These are phyloP conservation scores for Drosophila planitibia DNA, from an alignment of 2,888 invertebrate genomes.

Conservation along the genomic window DNA sequence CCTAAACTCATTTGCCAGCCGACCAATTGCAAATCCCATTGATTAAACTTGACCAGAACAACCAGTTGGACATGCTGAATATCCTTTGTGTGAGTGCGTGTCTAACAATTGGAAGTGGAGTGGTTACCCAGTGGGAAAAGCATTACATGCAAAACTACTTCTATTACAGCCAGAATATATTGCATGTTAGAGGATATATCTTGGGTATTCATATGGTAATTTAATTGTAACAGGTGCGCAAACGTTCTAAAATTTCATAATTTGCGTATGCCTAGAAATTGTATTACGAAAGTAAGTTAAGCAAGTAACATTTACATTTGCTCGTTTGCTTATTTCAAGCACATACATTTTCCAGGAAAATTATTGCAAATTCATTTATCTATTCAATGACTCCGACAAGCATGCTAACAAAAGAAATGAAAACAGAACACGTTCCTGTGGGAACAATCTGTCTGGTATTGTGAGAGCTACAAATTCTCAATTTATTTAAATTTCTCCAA, in stretches of 20 bases:
- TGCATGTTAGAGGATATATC: not conserved
- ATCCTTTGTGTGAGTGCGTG: conserved; percentile 1
- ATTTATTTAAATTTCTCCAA: conserved; percentile 1
- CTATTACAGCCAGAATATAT: not conserved
- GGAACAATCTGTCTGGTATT: not conserved
- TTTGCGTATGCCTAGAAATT: not conserved
- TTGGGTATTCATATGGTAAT: not conserved
- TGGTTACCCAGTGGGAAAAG: conserved; percentile 19
- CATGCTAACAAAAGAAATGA: conserved; percentile 1
- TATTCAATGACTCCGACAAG: not conserved
- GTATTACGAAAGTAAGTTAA: not conserved
- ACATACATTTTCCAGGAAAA: not conserved
- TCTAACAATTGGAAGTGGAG: conserved; percentile 8
- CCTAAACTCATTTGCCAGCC: conserved; percentile 48
- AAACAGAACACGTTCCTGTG: not conserved
- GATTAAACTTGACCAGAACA: conserved; percentile 64
- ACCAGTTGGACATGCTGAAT: conserved; percentile 43
- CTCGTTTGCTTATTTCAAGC: not conserved
- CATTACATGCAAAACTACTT: not conserved
- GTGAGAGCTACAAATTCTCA: not conserved
- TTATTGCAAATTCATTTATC: not conserved
- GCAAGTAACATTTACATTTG: not conserved
- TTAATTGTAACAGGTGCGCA: not conserved
- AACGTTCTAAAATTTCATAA: not conserved
- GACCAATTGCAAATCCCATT: conserved; percentile 40